Base-by-base conservation (phyloP, 2,797 vertebrate species). In the Apodemus agrarius region DNA sequence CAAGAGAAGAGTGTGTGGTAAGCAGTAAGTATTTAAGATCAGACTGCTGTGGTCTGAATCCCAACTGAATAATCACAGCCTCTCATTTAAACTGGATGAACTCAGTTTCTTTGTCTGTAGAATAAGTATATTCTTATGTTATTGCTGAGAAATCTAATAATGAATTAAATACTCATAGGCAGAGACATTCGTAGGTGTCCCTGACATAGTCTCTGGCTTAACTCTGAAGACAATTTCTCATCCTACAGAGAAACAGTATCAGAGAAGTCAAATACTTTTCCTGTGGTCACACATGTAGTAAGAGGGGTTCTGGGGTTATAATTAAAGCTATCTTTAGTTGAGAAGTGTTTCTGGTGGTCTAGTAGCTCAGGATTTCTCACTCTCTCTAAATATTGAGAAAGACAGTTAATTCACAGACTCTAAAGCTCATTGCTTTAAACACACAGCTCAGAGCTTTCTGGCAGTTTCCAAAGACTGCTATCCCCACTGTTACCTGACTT, bases 161-260 rank as follows among this genome's bases (percentile, higher is more conserved):
- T 81, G 16, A 81, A 59, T 59, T 81, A 65, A 72, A 26, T 29
- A 79, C 19, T 14, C 84, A 4, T 5, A 63, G 2, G 31, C 26
- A 17, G 89, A 74, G 59, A 74, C 46, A 69, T n/a, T 83, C 24
- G 72, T 52, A 46, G 78, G 54, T 12, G 72, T 12, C 54, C 14
- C 86, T 90, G 61, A 80, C 34, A 76, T 59, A 46, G 31, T 72
- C 24, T 83, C 17, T 89, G 49, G 37, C 82, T 84, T 75, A 74
- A 85, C 65, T 61, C 40, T 81, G 31, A 67, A 94, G 78, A 89
- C 72, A 89, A 67, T 79, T 26, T 85, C 63, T 84, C 61, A 57
- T 83, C 59, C 22, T 80, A 75, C 24, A 79, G 54, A 84, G 82
- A 65, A 65, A 57, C 65, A 80, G 31, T 11, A 9, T 79, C 90